A percentile compares a stretch with the other conserved stretches of the same genome.
These are phyloP conservation scores for Natrix natrix DNA, from an alignment of 2,797 vertebrate species.

Conservation along the genomic window DNA sequence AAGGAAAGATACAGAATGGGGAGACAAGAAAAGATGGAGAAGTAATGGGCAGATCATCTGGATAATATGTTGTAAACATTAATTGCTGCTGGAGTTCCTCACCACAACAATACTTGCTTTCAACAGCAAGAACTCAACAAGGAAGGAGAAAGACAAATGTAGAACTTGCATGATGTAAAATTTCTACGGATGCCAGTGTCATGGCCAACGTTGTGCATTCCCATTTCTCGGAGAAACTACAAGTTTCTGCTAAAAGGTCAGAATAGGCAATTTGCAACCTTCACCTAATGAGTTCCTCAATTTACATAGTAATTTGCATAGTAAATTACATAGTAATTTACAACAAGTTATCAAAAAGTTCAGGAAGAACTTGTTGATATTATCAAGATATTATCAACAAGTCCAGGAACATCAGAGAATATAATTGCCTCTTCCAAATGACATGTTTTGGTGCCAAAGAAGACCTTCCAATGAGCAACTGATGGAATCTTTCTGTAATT, in stretches of 20 bases:
- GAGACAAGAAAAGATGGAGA: no score
- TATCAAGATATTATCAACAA: neutral
- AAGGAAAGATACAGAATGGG: neutral
- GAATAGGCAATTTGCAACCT: no score
- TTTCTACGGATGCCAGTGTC: neutral
- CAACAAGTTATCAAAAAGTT: no score
- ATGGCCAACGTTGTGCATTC: neutral
- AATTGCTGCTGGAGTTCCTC: neutral
- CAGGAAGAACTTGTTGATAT: no score
- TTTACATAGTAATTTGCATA: neutral
- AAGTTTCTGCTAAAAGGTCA: no score
- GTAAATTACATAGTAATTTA: no score
- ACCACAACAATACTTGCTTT: neutral
- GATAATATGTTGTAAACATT: neutral
- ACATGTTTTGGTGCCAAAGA: neutral
- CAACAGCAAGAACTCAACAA: neutral
- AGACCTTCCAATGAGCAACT: neutral
- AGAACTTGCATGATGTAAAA: neutral
- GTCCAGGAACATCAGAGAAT: neutral
- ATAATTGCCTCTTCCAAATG: neutral
- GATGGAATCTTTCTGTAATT: neutral
- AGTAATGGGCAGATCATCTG: no score
- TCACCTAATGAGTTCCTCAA: neutral
- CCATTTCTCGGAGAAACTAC: no score
- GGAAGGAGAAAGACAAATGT: neutral